A percentile compares a stretch with the other conserved stretches of the same genome.
Conservation (phyloP, 2,888 invertebrate genomes). For the Stenchaetothrips biformis region DNA sequence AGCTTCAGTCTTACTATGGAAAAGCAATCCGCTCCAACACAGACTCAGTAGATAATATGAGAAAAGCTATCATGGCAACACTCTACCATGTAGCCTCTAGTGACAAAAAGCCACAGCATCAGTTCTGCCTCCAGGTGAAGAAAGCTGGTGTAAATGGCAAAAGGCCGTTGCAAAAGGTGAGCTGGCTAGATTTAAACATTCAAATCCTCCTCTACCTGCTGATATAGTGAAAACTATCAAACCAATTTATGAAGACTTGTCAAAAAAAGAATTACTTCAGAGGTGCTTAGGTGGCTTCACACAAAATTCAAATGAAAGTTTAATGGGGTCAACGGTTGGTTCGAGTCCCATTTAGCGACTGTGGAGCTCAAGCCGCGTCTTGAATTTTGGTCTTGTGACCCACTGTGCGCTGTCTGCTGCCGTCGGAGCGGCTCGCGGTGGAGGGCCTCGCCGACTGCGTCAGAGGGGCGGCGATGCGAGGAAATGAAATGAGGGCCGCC, state of each 20-base stretch:
- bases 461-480: neutral
- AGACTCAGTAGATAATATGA: conserved; percentile 31
- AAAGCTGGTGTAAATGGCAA: conserved; percentile 33
- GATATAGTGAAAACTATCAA: no score
- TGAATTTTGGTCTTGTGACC: no score
- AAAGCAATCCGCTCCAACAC: conserved; percentile 33
- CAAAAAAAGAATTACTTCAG: conserved; percentile 25
- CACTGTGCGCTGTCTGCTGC: no score
- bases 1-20: conserved; percentile 33
- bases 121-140: conserved; percentile 31
- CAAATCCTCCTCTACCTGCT: no score
- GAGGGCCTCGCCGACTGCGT: no score
- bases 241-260: no score
- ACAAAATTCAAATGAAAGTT: conserved; percentile 31
- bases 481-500: neutral
- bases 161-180: neutral
- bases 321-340: no score
- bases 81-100: conserved; percentile 34
- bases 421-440: no score
- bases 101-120: conserved; percentile 33
- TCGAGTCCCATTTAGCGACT: no score
- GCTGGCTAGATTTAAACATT: no score
- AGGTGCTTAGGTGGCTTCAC: conserved; percentile 32
- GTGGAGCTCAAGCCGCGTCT: no score
- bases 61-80: conserved; percentile 33